Base-by-base conservation (phyloP, 2,888 invertebrate species). In the Chloromyia formosa region DNA sequence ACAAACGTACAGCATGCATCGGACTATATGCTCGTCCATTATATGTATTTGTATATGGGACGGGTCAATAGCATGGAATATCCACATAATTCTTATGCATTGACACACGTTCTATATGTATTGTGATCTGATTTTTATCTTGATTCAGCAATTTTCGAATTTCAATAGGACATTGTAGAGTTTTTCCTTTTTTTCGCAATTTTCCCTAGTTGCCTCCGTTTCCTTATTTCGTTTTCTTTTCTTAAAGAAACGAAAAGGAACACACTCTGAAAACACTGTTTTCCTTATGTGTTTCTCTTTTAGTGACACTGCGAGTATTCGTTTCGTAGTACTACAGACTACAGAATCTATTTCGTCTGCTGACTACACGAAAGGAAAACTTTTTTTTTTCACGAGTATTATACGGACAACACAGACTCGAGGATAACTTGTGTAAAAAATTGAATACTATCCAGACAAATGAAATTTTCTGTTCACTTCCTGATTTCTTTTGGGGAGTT, bases 141-240 rank as follows among this genome's bases (percentile, higher is more conserved):
- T 69, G 69, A 69, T 56, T 69, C 54, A 69, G 69, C 69, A 69
- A 69, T 69, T 69, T 69, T 69, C 69, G 16, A 40, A 49, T 69
- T 69, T 69, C 69, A 69, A 69, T 69, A 69, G 69, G 69, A 69
- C 69, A 56, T 69, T 69, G 69, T 35, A 54, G 23, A 18, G 16
- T 56, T 68, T n/a, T n/a, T n/a, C n/a, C 23, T 68, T 23, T 40
- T 9, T 64, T 68, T 69, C 69, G 14, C 1, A n/a, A 20, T 27
- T 49, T 54, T 56, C n/a, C n/a, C n/a, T n/a, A n/a, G n/a, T n/a
- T n/a, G n/a, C n/a, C n/a, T n/a, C n/a, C n/a, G n/a, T 69, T 27
- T 23, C n/a, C 23, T 60, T 22, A 20, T n/a, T 23, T 9, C 22
- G 14, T 54, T 54, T 54, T 54, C 16, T 54, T 54, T 12, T 54